Base-by-base conservation (phyloP, 1,140 invertebrate genomes). In the Bombus vancouverensis region DNA sequence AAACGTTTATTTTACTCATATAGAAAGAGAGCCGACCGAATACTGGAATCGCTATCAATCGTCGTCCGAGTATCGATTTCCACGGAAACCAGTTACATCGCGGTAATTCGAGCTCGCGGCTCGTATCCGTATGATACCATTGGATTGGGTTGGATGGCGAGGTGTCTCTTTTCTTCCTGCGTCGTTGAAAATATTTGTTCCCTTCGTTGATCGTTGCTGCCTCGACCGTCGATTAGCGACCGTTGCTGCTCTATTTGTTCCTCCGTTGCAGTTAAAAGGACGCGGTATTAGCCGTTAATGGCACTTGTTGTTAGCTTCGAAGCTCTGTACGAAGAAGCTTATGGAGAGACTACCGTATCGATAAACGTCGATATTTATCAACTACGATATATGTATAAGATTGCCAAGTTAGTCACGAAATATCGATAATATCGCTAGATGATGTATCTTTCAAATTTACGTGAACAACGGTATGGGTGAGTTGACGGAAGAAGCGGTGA, bases 61-160 rank as follows among this genome's bases (percentile, higher is more conserved):
- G 81, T 73, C 42, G 42, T 57, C 39, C 15, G 28, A 53, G 85
- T 88, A 88, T 88, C 75, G 85, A 80, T 88, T 88, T 88, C 75
- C 47, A 80, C 80, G 81, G 71, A 79, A 87, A 88, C 81, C 71
- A 83, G 77, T 71, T 70, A 47, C 32, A 80, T 72, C 71, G 65
- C 66, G n/a, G 87, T 88, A 87, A 87, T 87, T 88, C 47, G 85
- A 88, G 68, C 81, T 53, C 42, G 18, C 34, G 37, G 34, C 74
- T 71, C 65, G 66, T 83, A 84, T 83, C 85, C 81, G 85, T 87
- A 76, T 44, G 70, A 71, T 84, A 59, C 37, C 25, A 76, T 74
- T 86, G 79, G 18, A 22, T 53, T 53, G 18, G 18, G n/a, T 59
- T 6, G 59, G 42, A 85, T 15, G 12, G 37, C 74, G 74, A 76